Conservation (phyloP, 2,888 invertebrate genomes). For the Ceraclea dissimilis region DNA sequence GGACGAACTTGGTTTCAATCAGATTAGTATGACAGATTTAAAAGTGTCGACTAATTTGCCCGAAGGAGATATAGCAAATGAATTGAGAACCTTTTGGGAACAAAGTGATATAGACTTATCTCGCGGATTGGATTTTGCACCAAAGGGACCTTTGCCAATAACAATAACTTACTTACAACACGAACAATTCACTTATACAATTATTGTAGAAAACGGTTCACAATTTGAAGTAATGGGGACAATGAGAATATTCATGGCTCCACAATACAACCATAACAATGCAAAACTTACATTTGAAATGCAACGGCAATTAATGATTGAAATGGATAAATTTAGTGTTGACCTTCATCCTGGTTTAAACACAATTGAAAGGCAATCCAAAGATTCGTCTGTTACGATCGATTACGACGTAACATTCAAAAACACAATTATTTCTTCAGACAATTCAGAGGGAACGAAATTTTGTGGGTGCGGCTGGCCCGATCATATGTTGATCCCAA, state of each 20-base stretch:
- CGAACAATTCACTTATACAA: constrained; percentile 27
- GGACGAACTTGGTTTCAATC: constrained; percentile 26
- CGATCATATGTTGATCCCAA: constrained; percentile 23
- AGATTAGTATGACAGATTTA: constrained; percentile 32
- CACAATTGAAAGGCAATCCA: constrained; percentile 56
- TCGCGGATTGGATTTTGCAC: constrained; percentile 33
- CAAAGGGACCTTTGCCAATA: constrained; percentile 26
- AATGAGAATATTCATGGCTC: constrained; percentile 33
- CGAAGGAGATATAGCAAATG: constrained; percentile 26
- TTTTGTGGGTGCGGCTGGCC: constrained; percentile 37
- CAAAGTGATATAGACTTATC: constrained; percentile 32
- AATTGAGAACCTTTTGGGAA: constrained; percentile 31
- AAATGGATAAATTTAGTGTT: constrained; percentile 30
- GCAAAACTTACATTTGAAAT: constrained; percentile 25
- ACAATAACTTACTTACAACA: constrained; percentile 32
- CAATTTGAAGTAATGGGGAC: constrained; percentile 26
- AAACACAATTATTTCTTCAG: constrained; percentile 49
- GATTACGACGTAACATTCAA: constrained; percentile 78
- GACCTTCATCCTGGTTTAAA: constrained; percentile 56
- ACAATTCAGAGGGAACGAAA: constrained; percentile 32
- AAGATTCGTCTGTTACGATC: constrained; percentile 72
- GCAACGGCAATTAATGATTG: constrained; percentile 33
- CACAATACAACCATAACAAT: constrained; percentile 29
- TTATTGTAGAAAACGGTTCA: constrained; percentile 22
- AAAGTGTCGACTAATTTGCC: constrained; percentile 30